Evolutionary conservation across 2,797 vertebrate genomes (phyloP).

Genomic region (Cuniculus paca): DNA sequence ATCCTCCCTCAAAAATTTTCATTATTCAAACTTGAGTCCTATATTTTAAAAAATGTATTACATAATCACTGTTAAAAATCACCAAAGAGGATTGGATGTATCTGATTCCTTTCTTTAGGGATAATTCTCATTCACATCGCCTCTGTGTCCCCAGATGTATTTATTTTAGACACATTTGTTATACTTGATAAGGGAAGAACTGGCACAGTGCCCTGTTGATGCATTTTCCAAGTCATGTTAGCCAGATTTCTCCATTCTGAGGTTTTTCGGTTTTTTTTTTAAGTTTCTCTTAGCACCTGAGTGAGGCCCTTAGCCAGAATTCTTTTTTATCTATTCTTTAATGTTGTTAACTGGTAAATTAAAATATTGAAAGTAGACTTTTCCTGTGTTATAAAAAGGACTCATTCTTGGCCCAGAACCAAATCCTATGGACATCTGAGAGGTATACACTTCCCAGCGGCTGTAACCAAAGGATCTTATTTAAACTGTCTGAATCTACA

Average conservation of each 20-base stretch:
- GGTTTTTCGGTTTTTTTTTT: neutral
- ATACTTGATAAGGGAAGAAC: slow-evolving; percentile 70
- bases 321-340: slow-evolving; percentile 7
- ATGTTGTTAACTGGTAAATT: slow-evolving; percentile 43
- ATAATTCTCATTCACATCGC: slow-evolving; percentile 62
- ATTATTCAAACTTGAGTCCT: slow-evolving; percentile 71
- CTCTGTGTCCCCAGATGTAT: slow-evolving; percentile 75
- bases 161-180: slow-evolving; percentile 69
- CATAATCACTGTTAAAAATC: slow-evolving; percentile 81
- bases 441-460: neutral
- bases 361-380: slow-evolving; percentile 37
- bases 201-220: slow-evolving; percentile 60
- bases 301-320: slow-evolving; percentile 35
- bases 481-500: slow-evolving; percentile 58
- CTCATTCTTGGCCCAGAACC: slow-evolving; percentile 39
- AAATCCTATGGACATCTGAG: neutral
- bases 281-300: slow-evolving; percentile 39
- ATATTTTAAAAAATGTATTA: slow-evolving; percentile 65
- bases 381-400: neutral
- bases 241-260: slow-evolving; percentile 73
- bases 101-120: slow-evolving; percentile 74
- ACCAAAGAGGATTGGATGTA: slow-evolving; percentile 69
- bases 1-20: neutral
- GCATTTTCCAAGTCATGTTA: slow-evolving; percentile 83
- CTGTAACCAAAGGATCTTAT: slow-evolving; percentile 49